phyloP scores from a whole-genome alignment of 1,140 invertebrate genomes.

The Ectropis grisescens region DNA sequence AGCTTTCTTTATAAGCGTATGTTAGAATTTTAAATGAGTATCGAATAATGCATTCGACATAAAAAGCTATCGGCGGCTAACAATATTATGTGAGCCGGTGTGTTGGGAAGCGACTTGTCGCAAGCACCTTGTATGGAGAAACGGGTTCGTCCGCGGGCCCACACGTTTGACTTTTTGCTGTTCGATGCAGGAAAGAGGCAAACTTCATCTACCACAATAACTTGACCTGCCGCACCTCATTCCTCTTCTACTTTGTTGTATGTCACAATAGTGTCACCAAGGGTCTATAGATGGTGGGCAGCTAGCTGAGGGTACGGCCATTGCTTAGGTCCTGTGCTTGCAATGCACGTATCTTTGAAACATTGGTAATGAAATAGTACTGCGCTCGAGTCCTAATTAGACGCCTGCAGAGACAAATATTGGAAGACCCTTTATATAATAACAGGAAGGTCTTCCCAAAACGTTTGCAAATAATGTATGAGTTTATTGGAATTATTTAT shows the following conservation, averaged over 20 bases:
- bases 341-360: constrained; percentile 51
- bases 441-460: too few relatives aligned
- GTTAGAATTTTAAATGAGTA: constrained; percentile 70
- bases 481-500: too few relatives aligned
- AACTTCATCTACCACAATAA: constrained; percentile 28
- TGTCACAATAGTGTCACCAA: not conserved
- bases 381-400: constrained; percentile 42
- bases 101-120: constrained; percentile 56
- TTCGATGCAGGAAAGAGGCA: constrained; percentile 46
- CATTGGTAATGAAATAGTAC: constrained; percentile 58
- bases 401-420: too few relatives aligned
- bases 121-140: constrained; percentile 60
- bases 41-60: constrained; percentile 67
- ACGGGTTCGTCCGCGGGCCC: constrained; percentile 61
- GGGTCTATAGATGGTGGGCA: constrained; percentile 14
- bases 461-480: too few relatives aligned
- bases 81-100: constrained; percentile 65
- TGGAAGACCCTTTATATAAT: too few relatives aligned
- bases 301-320: constrained; percentile 39
- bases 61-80: constrained; percentile 66
- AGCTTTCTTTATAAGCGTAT: constrained; percentile 60
- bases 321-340: constrained; percentile 50
- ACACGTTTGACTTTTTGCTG: constrained; percentile 66
- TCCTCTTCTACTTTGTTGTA: not conserved
- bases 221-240: constrained; percentile 19